These are phyloP conservation scores for Drosophila bipectinata DNA, from an alignment of 1,140 invertebrate species.

Conservation along the genomic window DNA sequence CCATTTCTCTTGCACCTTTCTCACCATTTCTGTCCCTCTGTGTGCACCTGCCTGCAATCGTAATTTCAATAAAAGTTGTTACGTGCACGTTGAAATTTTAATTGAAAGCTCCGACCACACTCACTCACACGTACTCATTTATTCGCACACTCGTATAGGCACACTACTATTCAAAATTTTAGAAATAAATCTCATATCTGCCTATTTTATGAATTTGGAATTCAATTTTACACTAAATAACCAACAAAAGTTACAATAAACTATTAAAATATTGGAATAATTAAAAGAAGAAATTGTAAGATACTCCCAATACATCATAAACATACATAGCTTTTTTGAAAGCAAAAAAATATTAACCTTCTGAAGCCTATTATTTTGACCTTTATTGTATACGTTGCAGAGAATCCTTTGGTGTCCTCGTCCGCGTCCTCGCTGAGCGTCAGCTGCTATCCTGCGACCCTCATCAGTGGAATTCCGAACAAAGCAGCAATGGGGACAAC, in stretches of 20 bases:
- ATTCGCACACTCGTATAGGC: conserved; percentile 6
- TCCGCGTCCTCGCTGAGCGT: conserved; percentile 51
- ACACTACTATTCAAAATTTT: conserved; percentile 3
- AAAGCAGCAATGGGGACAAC: conserved; percentile 60
- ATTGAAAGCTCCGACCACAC: conserved; percentile 75
- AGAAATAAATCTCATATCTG: not conserved
- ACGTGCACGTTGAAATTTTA: conserved; percentile 80
- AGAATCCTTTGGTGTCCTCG: conserved; percentile 17
- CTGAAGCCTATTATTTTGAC: not conserved
- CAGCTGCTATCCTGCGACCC: conserved; percentile 66
- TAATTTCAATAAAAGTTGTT: conserved; percentile 82
- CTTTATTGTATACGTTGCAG: conserved; percentile 5
- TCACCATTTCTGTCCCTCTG: conserved; percentile 25
- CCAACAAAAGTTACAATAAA: no score
- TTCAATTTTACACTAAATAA: no score
- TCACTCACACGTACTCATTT: conserved; percentile 12
- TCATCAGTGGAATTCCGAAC: conserved; percentile 67
- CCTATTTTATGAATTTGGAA: no score
- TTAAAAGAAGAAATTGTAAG: not conserved
- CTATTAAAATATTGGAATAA: no score
- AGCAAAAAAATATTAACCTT: not conserved
- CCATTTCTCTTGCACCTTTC: not conserved
- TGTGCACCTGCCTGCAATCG: conserved; percentile 67
- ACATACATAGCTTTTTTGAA: not conserved
- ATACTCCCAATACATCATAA: no score